These are phyloP conservation scores for Gerris lacustris DNA, from an alignment of 2,888 invertebrate species.

Conservation along the genomic window DNA sequence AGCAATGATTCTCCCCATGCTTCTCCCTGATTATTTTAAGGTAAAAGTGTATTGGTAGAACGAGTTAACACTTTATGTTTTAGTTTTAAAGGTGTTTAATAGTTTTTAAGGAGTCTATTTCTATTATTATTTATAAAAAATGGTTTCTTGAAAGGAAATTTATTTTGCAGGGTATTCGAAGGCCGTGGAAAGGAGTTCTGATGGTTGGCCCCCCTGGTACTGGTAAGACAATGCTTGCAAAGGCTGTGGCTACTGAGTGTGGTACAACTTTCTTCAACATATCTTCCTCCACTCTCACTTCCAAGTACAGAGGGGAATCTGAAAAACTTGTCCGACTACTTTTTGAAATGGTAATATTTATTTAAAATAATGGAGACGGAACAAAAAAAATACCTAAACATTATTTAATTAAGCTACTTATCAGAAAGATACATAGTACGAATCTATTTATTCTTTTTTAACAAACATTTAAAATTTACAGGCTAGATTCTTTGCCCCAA, in stretches of 20 bases:
- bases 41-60: slow-evolving; percentile 35
- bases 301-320: slow-evolving; percentile 82
- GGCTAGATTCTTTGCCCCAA: slow-evolving; percentile 77
- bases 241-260: slow-evolving; percentile 82
- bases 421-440: too few species aligned
- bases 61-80: neutral
- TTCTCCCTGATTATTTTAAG: slow-evolving; percentile 81
- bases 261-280: slow-evolving; percentile 80
- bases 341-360: slow-evolving; percentile 62
- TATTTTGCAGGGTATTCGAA: slow-evolving; percentile 51
- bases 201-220: slow-evolving; percentile 60
- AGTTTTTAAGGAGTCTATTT: slow-evolving; percentile 12
- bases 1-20: slow-evolving; percentile 72
- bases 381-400: too few species aligned
- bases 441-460: too few species aligned
- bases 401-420: too few species aligned
- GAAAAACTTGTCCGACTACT: slow-evolving; percentile 74
- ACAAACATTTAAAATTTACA: slow-evolving; percentile 32
- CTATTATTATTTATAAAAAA: neutral
- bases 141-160: neutral
- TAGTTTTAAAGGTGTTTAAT: neutral
- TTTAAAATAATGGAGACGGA: too few species aligned
- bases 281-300: slow-evolving; percentile 72
- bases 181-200: slow-evolving; percentile 67
- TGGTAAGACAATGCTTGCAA: slow-evolving; percentile 68